These are phyloP conservation scores for Cossypha polioptera DNA, from an alignment of 2,797 vertebrate genomes.

Conservation along the genomic window DNA sequence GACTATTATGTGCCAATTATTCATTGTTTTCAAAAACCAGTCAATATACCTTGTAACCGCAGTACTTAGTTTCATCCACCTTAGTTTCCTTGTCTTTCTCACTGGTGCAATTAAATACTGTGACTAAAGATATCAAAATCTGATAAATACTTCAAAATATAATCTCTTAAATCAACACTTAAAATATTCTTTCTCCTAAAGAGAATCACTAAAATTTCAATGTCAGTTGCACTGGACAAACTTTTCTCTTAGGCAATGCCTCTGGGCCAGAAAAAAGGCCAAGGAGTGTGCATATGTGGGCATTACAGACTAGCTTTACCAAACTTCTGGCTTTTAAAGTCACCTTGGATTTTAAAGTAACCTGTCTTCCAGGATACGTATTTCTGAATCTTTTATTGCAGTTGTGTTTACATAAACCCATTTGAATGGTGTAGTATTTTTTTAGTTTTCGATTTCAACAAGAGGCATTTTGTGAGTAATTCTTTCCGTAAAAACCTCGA, in stretches of 20 bases:
- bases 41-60: not conserved
- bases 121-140: not conserved
- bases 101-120: not conserved
- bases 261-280: not conserved
- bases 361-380: not conserved
- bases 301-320: not conserved
- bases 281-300: not conserved
- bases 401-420: not conserved
- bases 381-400: not conserved
- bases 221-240: not conserved
- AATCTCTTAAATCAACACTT: not conserved
- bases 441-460: not conserved
- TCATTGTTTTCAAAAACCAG: not conserved
- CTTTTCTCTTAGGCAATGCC: not conserved
- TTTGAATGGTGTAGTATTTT: not conserved
- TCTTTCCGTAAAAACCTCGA: not conserved
- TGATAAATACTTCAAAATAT: not conserved
- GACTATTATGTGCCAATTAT: not conserved
- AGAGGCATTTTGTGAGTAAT: not conserved
- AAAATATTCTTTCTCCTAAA: not conserved
- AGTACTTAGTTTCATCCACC: not conserved
- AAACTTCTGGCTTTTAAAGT: not conserved
- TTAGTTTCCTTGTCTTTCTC: not conserved
- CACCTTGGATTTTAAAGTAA: not conserved
- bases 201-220: not conserved